phyloP scores from a whole-genome alignment of 2,888 invertebrate genomes.

The Luffia ferchaultella region DNA sequence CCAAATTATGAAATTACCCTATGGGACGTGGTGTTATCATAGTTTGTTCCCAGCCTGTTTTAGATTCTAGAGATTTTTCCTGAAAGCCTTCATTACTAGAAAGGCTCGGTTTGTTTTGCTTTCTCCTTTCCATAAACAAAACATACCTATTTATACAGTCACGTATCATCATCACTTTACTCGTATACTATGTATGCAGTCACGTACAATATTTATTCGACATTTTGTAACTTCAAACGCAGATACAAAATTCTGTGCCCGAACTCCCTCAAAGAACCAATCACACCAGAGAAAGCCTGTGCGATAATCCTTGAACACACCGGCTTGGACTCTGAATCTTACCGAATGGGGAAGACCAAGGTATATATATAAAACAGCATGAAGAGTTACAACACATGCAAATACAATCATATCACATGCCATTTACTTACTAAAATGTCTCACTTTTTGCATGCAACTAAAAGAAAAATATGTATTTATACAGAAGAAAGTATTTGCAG shows the following conservation, averaged over 20 bases:
- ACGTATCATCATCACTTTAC: too few species aligned
- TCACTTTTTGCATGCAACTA: background rate
- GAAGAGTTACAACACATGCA: background rate
- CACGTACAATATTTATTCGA: slow-evolving; percentile 1
- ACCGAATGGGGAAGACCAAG: slow-evolving; percentile 95
- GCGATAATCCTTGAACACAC: slow-evolving; percentile 82
- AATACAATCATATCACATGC: background rate
- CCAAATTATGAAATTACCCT: slow-evolving; percentile 27
- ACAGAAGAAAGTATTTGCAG: too few species aligned
- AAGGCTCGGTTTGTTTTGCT: slow-evolving; percentile 39
- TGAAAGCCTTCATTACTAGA: slow-evolving; percentile 39
- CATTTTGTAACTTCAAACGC: slow-evolving; percentile 56
- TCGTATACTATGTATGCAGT: too few species aligned
- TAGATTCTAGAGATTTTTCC: slow-evolving; percentile 19
- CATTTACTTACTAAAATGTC: background rate
- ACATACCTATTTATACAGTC: slow-evolving; percentile 24
- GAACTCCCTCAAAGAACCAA: slow-evolving; percentile 79
- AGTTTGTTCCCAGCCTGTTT: slow-evolving; percentile 23
- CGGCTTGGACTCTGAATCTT: slow-evolving; percentile 92
- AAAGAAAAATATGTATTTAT: background rate
- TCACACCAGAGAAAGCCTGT: slow-evolving; percentile 80
- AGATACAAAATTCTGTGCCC: slow-evolving; percentile 99
- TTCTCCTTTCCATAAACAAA: slow-evolving; percentile 19
- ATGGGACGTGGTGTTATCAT: slow-evolving; percentile 36
- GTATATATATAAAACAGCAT: slow-evolving; percentile 65